phyloP scores from a whole-genome alignment of 2,888 invertebrate species.

The Ditula angustiorana region DNA sequence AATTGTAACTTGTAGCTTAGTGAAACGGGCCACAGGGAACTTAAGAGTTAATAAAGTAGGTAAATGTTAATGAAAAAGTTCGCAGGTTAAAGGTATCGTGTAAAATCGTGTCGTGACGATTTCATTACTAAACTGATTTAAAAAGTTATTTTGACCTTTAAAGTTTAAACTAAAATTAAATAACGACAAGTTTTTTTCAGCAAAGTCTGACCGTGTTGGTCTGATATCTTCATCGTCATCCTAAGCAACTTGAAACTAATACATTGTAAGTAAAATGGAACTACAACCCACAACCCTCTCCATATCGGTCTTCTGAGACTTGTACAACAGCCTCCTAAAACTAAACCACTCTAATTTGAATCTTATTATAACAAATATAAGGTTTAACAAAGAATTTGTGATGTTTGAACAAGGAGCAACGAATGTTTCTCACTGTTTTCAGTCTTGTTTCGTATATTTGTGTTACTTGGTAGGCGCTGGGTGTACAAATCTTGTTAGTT shows the following conservation, averaged over 20 bases:
- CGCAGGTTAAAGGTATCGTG: too few relatives aligned
- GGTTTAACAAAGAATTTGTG: neutral
- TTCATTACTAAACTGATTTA: too few relatives aligned
- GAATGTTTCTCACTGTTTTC: neutral
- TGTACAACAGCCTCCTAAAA: neutral
- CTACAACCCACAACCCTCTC: neutral
- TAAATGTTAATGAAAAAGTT: too few relatives aligned
- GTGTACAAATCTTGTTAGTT: conserved; percentile 34
- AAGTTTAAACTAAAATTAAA: too few relatives aligned
- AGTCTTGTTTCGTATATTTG: neutral
- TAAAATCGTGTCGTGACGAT: too few relatives aligned
- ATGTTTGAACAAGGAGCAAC: conserved; percentile 3
- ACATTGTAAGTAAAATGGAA: neutral
- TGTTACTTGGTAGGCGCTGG: neutral
- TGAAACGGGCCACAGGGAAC: too few relatives aligned
- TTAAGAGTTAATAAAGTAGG: too few relatives aligned
- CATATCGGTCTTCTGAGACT: conserved; percentile 18
- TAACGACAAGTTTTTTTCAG: too few relatives aligned
- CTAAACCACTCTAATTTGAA: neutral
- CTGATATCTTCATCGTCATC: too few relatives aligned
- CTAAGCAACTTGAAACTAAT: neutral
- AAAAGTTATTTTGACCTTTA: too few relatives aligned
- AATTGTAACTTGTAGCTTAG: too few relatives aligned
- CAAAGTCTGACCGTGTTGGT: too few relatives aligned
- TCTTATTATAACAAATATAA: neutral